Evolutionary conservation across 92 coral and sea anemone genomes (phyloP).

Genomic region (Parazoanthus atlanticus): DNA sequence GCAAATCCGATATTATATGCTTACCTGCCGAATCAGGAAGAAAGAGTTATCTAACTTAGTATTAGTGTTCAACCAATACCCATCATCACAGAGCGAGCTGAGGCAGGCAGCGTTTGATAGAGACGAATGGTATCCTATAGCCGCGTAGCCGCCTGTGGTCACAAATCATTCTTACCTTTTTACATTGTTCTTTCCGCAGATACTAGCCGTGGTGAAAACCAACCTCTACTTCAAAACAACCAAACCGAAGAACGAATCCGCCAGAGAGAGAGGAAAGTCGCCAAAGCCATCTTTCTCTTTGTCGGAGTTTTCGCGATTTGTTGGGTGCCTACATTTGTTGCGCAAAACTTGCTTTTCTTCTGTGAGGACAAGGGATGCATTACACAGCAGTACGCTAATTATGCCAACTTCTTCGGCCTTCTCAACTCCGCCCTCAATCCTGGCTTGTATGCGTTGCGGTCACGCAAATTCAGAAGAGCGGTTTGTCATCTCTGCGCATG

Average conservation of each 20-base stretch:
- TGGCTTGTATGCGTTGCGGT: slow-evolving; percentile 41
- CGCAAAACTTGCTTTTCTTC: slow-evolving; percentile 35
- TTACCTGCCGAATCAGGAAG: too few relatives aligned
- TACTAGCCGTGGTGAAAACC: slow-evolving; percentile 1
- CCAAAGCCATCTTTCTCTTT: slow-evolving; percentile 61
- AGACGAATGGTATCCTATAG: too few relatives aligned
- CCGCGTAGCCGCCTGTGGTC: too few relatives aligned
- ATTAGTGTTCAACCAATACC: too few relatives aligned
- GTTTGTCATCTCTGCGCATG: slow-evolving; percentile 34
- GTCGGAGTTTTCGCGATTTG: slow-evolving; percentile 54
- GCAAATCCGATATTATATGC: too few relatives aligned
- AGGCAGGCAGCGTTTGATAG: too few relatives aligned
- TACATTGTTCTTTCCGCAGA: not conserved
- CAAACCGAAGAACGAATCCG: slow-evolving; percentile 31
- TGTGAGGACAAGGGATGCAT: slow-evolving; percentile 5
- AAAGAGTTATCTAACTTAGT: too few relatives aligned
- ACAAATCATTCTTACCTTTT: too few relatives aligned
- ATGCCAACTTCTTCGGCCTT: slow-evolving; percentile 35
- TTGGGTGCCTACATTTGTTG: slow-evolving; percentile 53
- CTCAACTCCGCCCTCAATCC: slow-evolving; percentile 62
- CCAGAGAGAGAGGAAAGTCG: slow-evolving; percentile 48
- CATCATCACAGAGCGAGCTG: too few relatives aligned
- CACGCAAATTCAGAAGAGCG: slow-evolving; percentile 51
- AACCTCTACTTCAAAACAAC: slow-evolving; percentile 13
- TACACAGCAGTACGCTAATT: not conserved